Conservation (phyloP, 2,113 vertebrate genomes). For the Trichomycterus rosablanca region DNA sequence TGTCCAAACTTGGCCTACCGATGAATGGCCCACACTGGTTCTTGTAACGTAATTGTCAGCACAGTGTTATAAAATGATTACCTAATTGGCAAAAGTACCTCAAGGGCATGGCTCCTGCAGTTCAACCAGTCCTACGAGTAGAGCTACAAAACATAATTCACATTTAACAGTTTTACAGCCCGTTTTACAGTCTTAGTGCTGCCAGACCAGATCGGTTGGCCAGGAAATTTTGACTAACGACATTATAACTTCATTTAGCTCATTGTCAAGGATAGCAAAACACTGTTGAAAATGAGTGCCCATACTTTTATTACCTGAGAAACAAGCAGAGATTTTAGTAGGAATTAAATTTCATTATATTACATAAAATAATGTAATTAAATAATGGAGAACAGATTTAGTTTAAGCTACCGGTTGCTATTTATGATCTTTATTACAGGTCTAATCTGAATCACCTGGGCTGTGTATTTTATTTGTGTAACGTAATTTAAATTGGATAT, state of each 20-base stretch:
- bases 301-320: no score
- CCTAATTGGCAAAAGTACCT: constrained; percentile 21
- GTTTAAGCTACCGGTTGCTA: no score
- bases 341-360: no score
- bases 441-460: no score
- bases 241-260: constrained; percentile 37
- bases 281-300: no score
- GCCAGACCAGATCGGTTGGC: constrained; percentile 29
- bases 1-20: not conserved
- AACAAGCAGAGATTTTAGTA: no score
- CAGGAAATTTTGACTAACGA: constrained; percentile 45
- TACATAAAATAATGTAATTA: no score
- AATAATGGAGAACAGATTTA: no score
- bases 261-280: not conserved
- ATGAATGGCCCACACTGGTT: no score
- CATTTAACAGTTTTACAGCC: constrained; percentile 31
- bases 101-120: constrained; percentile 39
- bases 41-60: not conserved
- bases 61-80: constrained; percentile 1
- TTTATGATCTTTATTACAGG: no score
- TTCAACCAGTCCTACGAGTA: constrained; percentile 24
- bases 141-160: constrained; percentile 2
- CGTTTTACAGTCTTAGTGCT: constrained; percentile 23
- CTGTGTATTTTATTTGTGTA: no score
- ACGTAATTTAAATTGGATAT: no score